Evolutionary conservation across 2,888 invertebrate species (phyloP), one percentile per base, ranked within the genome.

Genomic region (Meloe dianella): DNA sequence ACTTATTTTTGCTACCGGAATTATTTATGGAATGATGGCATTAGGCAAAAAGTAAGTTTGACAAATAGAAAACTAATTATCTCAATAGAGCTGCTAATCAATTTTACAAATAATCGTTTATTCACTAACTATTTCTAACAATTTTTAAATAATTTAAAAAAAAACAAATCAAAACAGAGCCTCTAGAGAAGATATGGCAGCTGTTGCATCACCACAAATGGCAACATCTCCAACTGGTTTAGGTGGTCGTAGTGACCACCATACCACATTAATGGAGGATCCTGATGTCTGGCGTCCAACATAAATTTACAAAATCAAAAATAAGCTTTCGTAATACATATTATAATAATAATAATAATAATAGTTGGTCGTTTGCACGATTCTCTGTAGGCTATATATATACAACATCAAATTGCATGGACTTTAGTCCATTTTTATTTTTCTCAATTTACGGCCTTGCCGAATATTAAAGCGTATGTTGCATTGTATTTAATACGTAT

Each of bases 201-300:
- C 92, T 77, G 92, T 92, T 87, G 90, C 90, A 77, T 89, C 90
- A 71, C 89, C 90, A 67, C 89, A 90, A 82, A 89, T 88, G 81
- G 85, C 85, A 69, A 84, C 85, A 64, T 86, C 87, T 63, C 85
- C 89, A 78, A 79, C 81, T 60, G 86, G 79, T 60, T 77, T 83
- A 64, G 85, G 83, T 73, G 78, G 84, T 71, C 86, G 86, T 77
- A 87, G 89, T 82, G 90, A 90, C 85, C 91, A 90, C 78, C 91
- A 89, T 86, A 91, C 92, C 81, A 94, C 94, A 71, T 89, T 94
- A 78, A 94, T 95, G 94, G 94, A 94, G 87, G 94, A 95, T 86
- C 94, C 94, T 71, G 94, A 94, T 87, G 93, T 94, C 81, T 95
- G 94, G 94, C 93, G 94, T 86, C 94, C 94, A 81, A 94, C 94